A percentile compares a stretch with the other conserved stretches of the same genome.
phyloP scores from a whole-genome alignment of 1,140 invertebrate genomes.

The Galleria mellonella region DNA sequence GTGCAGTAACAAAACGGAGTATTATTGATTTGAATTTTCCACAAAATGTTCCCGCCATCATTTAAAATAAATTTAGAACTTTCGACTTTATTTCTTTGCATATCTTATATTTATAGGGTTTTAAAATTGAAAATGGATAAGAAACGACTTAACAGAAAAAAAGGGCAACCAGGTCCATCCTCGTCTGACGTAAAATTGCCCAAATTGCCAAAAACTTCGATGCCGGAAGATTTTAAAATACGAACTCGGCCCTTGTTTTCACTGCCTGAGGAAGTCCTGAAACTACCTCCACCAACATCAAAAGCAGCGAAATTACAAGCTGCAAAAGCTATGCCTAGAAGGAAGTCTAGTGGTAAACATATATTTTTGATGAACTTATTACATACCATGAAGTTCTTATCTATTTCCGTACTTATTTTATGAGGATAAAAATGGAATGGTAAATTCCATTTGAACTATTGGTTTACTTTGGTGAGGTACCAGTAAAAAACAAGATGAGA shows the following conservation, averaged over 20 bases:
- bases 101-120: too few species aligned
- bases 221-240: constrained; percentile 73
- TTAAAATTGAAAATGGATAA: constrained; percentile 20
- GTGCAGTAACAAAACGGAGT: too few species aligned
- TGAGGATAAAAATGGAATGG: too few species aligned
- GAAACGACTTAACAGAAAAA: constrained; percentile 32
- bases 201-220: constrained; percentile 65
- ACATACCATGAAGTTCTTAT: too few species aligned
- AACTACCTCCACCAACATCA: constrained; percentile 39
- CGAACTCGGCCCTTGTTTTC: constrained; percentile 70
- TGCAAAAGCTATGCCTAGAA: constrained; percentile 24
- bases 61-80: too few species aligned
- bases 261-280: constrained; percentile 71
- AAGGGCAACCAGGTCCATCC: constrained; percentile 33
- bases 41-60: too few species aligned
- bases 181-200: constrained; percentile 43
- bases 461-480: too few species aligned
- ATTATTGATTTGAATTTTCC: too few species aligned
- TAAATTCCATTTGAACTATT: too few species aligned
- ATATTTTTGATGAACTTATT: neutral
- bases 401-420: too few species aligned
- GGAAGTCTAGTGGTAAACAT: constrained; percentile 37
- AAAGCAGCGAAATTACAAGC: constrained; percentile 36
- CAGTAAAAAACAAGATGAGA: too few species aligned
- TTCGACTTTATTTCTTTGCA: too few species aligned